Base-by-base conservation (phyloP, 2,113 vertebrate species). In the Larimichthys polyactis region DNA sequence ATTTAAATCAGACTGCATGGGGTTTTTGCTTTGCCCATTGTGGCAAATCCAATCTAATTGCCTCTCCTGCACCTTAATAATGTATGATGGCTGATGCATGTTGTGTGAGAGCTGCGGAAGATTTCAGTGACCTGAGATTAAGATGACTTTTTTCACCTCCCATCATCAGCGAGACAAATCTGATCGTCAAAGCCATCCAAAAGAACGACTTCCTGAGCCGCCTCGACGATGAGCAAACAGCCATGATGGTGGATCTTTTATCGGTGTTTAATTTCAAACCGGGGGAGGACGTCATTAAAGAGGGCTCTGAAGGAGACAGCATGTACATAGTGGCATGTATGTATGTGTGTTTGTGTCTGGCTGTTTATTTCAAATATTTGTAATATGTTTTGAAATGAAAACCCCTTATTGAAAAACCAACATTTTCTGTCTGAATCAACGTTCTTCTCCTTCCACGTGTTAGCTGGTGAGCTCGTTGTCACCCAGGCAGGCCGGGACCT, bases 241-340 rank as follows among this genome's bases (percentile, higher is more conserved):
- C 91, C 64, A 94, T 94, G 75, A 94, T 96, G 94, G 95, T 96
- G 76, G 94, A 95, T 27, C 92, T 96, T 11, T 86, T 96, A 16
- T 29, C 32, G 40, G 55, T 78, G 0, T 70, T 64, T 2, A 51
- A 89, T 68, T 79, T 80, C 52, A 86, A 86, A 64, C 90, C 90
- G 0, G 94, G 94, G 0, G 85, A 94, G 0, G 85, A 86, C 0
- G 88, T 97, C 82, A 95, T 96, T 64, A 90, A 78, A 5, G 96
- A 96, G 75, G 96, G 96, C 3, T 16, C 78, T 0, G 95, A 96
- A 16, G 96, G 96, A n/a, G 90, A 96, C 64, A 81, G 92, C 89
- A 93, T 96, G 95, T 96, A 95, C 91, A 95, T 96, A 1, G 95
- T 97, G 22, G 96, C 95, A 93, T 95, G 96, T 96, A 80, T 59